Base-by-base conservation (phyloP, 2,888 invertebrate species). In the Drosophila siamana region DNA sequence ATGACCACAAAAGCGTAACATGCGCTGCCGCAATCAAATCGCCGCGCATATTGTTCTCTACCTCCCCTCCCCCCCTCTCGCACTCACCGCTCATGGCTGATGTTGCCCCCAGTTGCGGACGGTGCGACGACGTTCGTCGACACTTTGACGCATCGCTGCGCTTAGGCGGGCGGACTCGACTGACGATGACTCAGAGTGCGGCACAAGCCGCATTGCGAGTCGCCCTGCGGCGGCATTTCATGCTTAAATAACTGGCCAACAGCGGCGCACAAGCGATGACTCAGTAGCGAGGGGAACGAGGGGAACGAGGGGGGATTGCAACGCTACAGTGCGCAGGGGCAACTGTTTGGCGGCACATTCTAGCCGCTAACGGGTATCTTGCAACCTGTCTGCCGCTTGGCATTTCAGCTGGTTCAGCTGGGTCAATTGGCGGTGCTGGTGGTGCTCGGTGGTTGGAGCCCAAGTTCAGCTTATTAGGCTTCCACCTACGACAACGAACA, bases 61-160 rank as follows among this genome's bases (percentile, higher is more conserved):
- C 9, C 11, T 8, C 4, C 13, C 3, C 4, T 6, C 36, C 6
- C 3, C 9, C 0, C 30, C 2, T 11, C 2, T 2, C 5, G n/a
- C 1, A 11, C n/a, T 6, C 11, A 1, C 40, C 26, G n/a, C 15
- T 11, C 30, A 6, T 22, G 22, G 48, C 30, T 44, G 11, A 15
- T 38, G 41, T 19, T 48, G 47, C 62, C 46, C 47, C 40, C 30
- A 19, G 22, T 1, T 30, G 30, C 5, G 36, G 13, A 36, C 47
- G 48, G 9, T 38, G 59, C 52, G 64, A n/a, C 19, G 19, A 72
- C 78, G 84, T 79, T 82, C 86, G 81, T 86, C 82, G 88, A 82
- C 82, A 88, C 82, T 82, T 82, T 82, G 86, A 88, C 78, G 82
- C 86, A 67, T 86, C 70, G 88, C 59, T 88, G 84, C 55, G 38